Conservation (phyloP, 2,888 invertebrate genomes). For the Lasioglossum pauxillum region DNA sequence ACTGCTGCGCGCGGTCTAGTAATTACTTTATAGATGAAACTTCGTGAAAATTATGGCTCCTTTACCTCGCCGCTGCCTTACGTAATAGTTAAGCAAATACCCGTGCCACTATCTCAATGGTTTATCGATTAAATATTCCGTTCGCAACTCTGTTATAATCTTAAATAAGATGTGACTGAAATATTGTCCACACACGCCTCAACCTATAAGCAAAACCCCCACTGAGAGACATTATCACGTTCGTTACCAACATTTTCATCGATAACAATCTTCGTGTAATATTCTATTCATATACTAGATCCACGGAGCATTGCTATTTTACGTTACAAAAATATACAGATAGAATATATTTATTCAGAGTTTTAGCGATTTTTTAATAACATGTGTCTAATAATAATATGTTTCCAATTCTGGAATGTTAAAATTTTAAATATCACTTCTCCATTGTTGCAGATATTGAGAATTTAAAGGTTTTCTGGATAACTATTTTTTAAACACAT, state of each 20-base stretch:
- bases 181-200: background rate
- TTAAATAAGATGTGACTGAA: background rate
- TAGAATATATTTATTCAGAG: no score
- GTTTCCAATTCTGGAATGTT: no score
- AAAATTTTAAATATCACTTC: no score
- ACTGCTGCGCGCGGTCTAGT: slow-evolving; percentile 67
- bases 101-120: background rate
- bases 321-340: no score
- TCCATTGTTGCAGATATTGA: no score
- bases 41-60: slow-evolving; percentile 1
- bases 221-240: background rate
- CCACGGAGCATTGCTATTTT: no score
- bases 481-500: no score
- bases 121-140: background rate
- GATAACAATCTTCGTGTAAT: background rate
- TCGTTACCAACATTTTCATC: background rate
- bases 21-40: slow-evolving; percentile 64
- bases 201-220: background rate
- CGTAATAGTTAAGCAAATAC: slow-evolving; percentile 19
- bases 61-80: background rate
- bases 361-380: no score
- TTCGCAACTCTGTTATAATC: background rate
- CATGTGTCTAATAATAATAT: no score
- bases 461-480: no score
- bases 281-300: no score